Base-by-base conservation (phyloP, 2,888 invertebrate genomes). In the Eupithecia subumbrata region DNA sequence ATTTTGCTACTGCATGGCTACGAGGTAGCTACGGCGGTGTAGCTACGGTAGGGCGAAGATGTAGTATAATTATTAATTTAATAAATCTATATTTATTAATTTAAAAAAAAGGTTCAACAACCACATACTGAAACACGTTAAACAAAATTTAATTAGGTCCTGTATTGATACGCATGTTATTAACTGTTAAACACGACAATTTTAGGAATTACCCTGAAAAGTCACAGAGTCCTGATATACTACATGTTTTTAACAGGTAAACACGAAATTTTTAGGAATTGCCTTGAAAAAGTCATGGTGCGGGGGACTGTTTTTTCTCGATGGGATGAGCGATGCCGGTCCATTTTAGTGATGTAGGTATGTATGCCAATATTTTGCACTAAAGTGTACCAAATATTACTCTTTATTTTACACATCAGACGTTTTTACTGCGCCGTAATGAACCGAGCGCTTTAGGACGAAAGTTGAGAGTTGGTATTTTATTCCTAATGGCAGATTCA, bases 331-430 rank as follows among this genome's bases (percentile, higher is more conserved):
- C n/a, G 16, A 52, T 52, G 8, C 14, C 48, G 8, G 8, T 45
- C 18, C 4, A 1, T 8, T 52, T 18, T 45, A 30, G 30, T 2
- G 30, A 30, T n/a, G n/a, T 30, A 30, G 30, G 30, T 3, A 30
- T 30, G 30, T n/a, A 12, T 25, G 14, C 34, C 34, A 66, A 37
- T 66, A 40, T 45, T 68, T 22, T 68, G 43, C 68, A 14, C 25
- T 43, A 22, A 45, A 68, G 22, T 68, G 68, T 45, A 68, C 43
- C 37, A 43, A 16, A 43, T 68, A 43, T n/a, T 43, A 25, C 40
- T 25, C 43, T 43, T 68, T 43, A 68, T 68, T 68, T 43, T 43
- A 68, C 43, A 68, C 68, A 68, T 68, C 43, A 68, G 68, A 68
- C 25, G 14, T 43, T 68, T 68, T 43, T 68, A 68, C 68, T 25